Conservation (phyloP, 2,888 invertebrate genomes). For the Plagiodera versicolora region DNA sequence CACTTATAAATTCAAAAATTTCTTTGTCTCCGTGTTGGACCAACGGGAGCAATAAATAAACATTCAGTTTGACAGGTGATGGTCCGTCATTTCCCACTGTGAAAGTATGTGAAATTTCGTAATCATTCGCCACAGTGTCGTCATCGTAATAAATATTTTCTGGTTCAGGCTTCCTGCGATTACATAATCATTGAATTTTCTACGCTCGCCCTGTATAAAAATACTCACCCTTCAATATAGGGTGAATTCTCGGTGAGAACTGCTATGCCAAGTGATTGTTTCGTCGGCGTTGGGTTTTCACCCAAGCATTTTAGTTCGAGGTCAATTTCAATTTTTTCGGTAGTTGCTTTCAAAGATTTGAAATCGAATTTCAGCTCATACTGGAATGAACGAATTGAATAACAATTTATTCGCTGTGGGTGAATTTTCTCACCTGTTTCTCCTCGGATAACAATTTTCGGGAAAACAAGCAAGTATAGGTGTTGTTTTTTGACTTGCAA, state of each 20-base stretch:
- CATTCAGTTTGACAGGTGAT: constrained; percentile 30
- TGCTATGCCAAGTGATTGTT: constrained; percentile 12
- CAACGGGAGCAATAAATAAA: constrained; percentile 24
- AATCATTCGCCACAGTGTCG: constrained; percentile 10
- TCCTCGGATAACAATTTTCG: constrained; percentile 17
- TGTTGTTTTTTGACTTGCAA: constrained; percentile 26
- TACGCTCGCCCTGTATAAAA: background rate
- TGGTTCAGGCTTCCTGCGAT: constrained; percentile 33
- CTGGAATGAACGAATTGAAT: background rate
- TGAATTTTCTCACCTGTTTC: constrained; percentile 23
- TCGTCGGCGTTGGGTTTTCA: constrained; percentile 23
- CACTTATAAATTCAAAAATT: constrained; percentile 24
- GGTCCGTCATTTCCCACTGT: constrained; percentile 32
- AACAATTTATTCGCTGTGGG: background rate
- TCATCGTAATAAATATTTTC: constrained; percentile 28
- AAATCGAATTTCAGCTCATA: constrained; percentile 33
- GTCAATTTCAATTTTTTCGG: constrained; percentile 17
- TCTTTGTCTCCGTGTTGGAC: constrained; percentile 17
- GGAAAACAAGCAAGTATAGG: constrained; percentile 30
- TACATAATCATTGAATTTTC: no score
- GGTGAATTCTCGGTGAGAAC: constrained; percentile 29
- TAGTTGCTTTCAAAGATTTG: constrained; percentile 13
- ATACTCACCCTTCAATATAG: constrained; percentile 35
- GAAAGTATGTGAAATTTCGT: constrained; percentile 27
- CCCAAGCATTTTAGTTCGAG: constrained; percentile 33